Evolutionary conservation across 2,888 invertebrate genomes (phyloP).

Genomic region (Atethmia centrago): DNA sequence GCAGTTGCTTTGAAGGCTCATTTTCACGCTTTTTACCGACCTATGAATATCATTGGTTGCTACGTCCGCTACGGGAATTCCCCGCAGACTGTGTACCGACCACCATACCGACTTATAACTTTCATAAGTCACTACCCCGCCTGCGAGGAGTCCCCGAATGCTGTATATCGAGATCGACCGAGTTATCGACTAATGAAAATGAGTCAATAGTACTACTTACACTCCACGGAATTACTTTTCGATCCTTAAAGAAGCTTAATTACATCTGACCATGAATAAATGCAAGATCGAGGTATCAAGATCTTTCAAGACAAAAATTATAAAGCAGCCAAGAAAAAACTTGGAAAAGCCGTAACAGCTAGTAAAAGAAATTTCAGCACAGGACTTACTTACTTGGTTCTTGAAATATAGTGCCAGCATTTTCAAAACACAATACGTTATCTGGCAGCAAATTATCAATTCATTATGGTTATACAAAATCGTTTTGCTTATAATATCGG

Average conservation of each 20-base stretch:
- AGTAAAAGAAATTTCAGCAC: not conserved
- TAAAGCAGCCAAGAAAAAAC: not conserved
- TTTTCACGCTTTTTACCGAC: too few relatives aligned
- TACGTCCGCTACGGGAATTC: too few relatives aligned
- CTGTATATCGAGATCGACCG: too few relatives aligned
- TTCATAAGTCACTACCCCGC: too few relatives aligned
- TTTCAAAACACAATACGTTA: constrained; percentile 31
- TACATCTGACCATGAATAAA: not conserved
- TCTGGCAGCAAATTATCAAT: constrained; percentile 26
- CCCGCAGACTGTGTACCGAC: too few relatives aligned
- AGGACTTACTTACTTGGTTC: constrained; percentile 35
- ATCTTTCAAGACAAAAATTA: not conserved
- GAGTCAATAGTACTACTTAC: too few relatives aligned
- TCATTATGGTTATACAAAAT: constrained; percentile 44
- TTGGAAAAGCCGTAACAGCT: not conserved
- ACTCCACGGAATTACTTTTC: not conserved
- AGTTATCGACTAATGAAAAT: too few relatives aligned
- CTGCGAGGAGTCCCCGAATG: too few relatives aligned
- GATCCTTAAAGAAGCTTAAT: too few relatives aligned
- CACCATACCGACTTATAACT: too few relatives aligned
- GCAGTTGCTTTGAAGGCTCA: too few relatives aligned
- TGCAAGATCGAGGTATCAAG: not conserved
- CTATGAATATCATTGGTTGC: too few relatives aligned
- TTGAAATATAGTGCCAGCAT: constrained; percentile 52
- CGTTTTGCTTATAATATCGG: constrained; percentile 14